These are phyloP conservation scores for Pungitius pungitius DNA, from an alignment of 2,113 vertebrate genomes.

Conservation along the genomic window DNA sequence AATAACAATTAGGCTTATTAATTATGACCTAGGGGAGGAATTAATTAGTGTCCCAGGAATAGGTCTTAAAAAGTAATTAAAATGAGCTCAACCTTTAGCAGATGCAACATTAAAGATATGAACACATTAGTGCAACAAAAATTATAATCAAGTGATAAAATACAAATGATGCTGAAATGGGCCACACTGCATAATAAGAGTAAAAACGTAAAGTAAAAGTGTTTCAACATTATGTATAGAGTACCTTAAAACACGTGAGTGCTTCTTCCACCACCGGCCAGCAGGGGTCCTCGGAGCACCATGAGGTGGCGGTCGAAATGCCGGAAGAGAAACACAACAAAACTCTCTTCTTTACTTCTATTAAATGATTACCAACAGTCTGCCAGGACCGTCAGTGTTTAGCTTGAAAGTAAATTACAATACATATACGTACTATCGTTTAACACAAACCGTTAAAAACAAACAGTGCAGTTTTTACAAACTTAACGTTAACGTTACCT, in stretches of 20 bases:
- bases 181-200: neutral
- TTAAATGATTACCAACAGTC: neutral
- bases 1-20: neutral
- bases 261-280: conserved; percentile 12
- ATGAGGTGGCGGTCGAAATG: neutral
- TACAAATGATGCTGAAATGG: neutral
- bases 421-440: neutral
- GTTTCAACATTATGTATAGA: neutral
- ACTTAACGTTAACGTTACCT: no score
- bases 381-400: neutral
- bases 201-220: no score
- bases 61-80: neutral
- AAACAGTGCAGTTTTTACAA: neutral
- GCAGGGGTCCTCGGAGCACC: conserved; percentile 43
- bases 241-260: neutral
- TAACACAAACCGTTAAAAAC: neutral
- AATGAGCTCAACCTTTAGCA: neutral
- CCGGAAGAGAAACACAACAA: neutral
- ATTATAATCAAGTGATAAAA: neutral
- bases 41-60: neutral
- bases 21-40: neutral
- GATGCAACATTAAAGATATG: neutral
- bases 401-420: neutral
- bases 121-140: neutral
- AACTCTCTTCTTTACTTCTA: neutral